phyloP scores from a whole-genome alignment of 2,888 invertebrate species.

The Trachelus troglodyta region DNA sequence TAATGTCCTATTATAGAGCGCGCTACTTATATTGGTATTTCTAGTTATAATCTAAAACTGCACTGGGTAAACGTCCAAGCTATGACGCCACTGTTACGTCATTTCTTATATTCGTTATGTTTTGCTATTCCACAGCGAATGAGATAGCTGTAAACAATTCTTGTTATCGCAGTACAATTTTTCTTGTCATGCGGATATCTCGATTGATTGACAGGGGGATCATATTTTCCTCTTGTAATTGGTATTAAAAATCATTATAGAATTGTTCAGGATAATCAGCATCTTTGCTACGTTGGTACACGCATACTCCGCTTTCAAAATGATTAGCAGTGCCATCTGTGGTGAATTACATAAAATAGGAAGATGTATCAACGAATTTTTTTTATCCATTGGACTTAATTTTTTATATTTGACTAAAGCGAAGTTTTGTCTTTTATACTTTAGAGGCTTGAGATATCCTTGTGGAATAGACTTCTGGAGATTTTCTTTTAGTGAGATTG shows the following conservation, averaged over 20 bases:
- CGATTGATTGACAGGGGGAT: neutral
- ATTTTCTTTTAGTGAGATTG: neutral
- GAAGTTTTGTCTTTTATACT: neutral
- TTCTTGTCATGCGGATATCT: neutral
- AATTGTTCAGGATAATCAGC: neutral
- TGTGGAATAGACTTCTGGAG: neutral
- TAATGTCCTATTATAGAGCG: too few species aligned
- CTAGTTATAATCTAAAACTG: neutral
- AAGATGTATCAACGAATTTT: neutral
- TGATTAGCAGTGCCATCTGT: neutral
- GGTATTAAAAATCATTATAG: neutral
- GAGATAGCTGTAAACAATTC: neutral
- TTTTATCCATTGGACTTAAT: neutral
- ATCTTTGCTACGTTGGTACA: neutral
- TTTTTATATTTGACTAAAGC: neutral
- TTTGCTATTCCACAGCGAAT: neutral
- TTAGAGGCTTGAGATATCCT: neutral
- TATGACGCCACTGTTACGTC: neutral
- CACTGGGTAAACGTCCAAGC: neutral
- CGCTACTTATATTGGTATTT: neutral
- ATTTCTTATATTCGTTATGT: neutral
- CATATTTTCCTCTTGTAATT: neutral
- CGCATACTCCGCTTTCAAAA: neutral
- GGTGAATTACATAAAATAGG: neutral
- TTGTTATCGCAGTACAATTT: neutral